Base-by-base conservation (phyloP, 2,113 vertebrate species). In the Mastomys coucha region DNA sequence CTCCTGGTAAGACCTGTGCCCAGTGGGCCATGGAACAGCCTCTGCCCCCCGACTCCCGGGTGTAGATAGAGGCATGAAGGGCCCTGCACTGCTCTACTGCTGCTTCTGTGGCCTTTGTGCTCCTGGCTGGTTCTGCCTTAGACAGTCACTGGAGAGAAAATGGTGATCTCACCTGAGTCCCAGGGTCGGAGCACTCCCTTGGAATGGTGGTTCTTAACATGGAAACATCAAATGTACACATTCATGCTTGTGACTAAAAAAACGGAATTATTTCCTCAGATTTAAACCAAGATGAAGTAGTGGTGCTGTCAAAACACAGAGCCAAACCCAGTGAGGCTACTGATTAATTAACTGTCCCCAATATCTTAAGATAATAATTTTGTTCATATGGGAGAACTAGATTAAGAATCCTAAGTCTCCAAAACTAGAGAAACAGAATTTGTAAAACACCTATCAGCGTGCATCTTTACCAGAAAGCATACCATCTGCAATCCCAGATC, bases 321-420 rank as follows among this genome's bases (percentile, higher is more conserved):
- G 86, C 60, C 60, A 89, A 88, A 56, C 17, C 14, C 69, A 85
- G 58, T 3, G 4, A 93, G 17, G 33, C 76, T 91, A 81, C 24
- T 51, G 28, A 78, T 33, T 70, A 76, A 45, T 77, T 92, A 63
- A 42, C 16, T 56, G 82, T 89, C 91, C 19, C 24, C 17, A 24
- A 75, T 60, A 75, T 94, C 89, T 92, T 31, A 94, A 89, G 16
- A 92, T 56, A 80, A 12, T 31, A 85, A 31, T 67, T 95, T 86
- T 84, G 53, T 78, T 93, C 82, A 31, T n/a, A 93, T 91, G 87
- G 88, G 5, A 49, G 45, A 51, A 49, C 45, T 60, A 94, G 5
- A 58, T 16, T 75, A 76, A 31, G 0, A 36, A 77, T 84, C 5
- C 16, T 69, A 80, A 67, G 73, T 80, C 28, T 78, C 28, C 45